A percentile compares a stretch with the other conserved stretches of the same genome.
Evolutionary conservation across 1,140 invertebrate species (phyloP).

Genomic region (Diuraphis noxia): DNA sequence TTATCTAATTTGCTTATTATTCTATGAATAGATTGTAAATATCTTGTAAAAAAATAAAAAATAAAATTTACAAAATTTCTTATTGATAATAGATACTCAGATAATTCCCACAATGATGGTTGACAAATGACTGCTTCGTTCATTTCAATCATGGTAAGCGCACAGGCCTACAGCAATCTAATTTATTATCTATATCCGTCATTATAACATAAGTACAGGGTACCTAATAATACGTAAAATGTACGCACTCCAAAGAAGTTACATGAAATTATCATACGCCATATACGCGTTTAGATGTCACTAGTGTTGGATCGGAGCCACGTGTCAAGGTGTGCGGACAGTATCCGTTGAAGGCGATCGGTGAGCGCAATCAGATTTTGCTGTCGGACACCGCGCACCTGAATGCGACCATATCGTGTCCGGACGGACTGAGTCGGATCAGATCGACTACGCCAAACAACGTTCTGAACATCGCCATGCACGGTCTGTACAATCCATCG

Average conservation of each 20-base stretch:
- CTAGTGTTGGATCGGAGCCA: neutral
- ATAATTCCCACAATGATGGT: neutral
- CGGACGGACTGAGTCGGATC: neutral
- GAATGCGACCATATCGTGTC: neutral
- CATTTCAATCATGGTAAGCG: neutral
- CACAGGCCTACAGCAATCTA: neutral
- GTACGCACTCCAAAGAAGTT: too few relatives aligned
- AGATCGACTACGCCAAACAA: neutral
- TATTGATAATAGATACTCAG: neutral
- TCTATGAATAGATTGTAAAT: too few relatives aligned
- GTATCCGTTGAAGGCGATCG: neutral
- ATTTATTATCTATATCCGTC: neutral
- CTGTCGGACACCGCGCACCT: neutral
- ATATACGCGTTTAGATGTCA: neutral
- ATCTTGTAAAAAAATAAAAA: too few relatives aligned
- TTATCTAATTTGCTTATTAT: too few relatives aligned
- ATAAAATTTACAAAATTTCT: too few relatives aligned
- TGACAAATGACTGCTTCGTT: neutral
- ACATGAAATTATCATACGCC: neutral
- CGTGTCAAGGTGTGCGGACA: neutral
- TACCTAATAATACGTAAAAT: neutral
- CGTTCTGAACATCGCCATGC: constrained; percentile 2
- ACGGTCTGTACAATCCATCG: constrained; percentile 30
- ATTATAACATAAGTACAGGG: neutral
- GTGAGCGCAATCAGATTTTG: neutral